Evolutionary conservation across 2,888 invertebrate species (phyloP), one percentile per base, ranked within the genome.

Genomic region (Leptopilina drosophilae): DNA sequence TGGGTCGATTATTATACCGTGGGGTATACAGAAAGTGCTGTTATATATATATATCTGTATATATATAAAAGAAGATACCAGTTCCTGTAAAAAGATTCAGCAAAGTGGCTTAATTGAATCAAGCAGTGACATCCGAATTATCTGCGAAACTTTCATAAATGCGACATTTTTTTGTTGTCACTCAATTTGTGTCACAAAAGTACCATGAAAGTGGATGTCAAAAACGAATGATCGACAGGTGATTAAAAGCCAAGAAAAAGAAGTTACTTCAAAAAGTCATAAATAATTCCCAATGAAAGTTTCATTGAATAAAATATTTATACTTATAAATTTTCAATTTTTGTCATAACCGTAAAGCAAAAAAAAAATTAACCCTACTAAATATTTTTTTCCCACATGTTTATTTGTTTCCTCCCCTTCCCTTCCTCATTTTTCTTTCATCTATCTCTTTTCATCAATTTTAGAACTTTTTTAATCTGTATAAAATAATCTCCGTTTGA

Each of bases 1-100:
- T 86, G 85, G 87, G 87, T 88, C 86, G 86, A 86, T 87, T 87
- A 86, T 49, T 87, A 86, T 42, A 42, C 42, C 84, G 78, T 80
- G 76, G 73, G 78, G 76, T 81, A 33, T 33, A 82, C 80, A 76
- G 80, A 65, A 73, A 73, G 73, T 73, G 26, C 73, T 73, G 53
- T 73, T 73, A 33, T 8, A 53, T 73, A 56, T 20, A 20, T 20
- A 0, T n/a, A n/a, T n/a, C n/a, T n/a, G n/a, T n/a, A n/a, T 14
- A 53, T 73, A 56, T 73, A 59, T 59, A 73, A 73, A 73, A 73
- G 56, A 73, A 73, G 73, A 56, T 59, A 73, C 40, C 56, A 33
- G 56, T 59, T 62, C 56, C 56, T n/a, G 15, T 73, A 73, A 73
- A 73, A 64, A 73, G 56, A n/a, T 40, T 40, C 56, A 33, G 8